A percentile compares a stretch with the other conserved stretches of the same genome.
These are phyloP conservation scores for Lepilemur ruficaudatus DNA, from an alignment of 2,797 vertebrate species.

Conservation along the genomic window DNA sequence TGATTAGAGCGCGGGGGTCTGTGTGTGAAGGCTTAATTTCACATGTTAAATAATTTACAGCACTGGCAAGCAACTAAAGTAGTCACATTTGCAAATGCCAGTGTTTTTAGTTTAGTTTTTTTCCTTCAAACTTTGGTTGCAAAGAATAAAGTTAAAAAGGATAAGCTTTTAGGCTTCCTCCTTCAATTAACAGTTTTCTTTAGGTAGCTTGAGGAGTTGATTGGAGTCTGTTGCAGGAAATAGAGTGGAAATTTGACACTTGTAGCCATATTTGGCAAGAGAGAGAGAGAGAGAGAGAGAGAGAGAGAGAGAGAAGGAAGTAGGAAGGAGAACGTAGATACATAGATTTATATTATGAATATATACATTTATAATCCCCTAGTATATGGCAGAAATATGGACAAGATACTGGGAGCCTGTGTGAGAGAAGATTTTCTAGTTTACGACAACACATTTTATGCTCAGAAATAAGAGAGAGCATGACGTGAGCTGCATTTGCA, in stretches of 20 bases:
- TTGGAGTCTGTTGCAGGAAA: neutral
- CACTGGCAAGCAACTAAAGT: neutral
- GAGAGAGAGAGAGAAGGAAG: neutral
- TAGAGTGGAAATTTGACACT: neutral
- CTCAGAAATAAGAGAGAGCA: neutral
- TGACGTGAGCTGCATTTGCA: fast-evolving
- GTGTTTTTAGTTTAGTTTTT: neutral
- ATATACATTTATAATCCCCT: fast-evolving
- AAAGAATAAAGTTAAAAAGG: neutral
- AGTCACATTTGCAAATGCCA: neutral
- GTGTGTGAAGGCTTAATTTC: neutral
- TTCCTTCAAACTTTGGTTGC: neutral
- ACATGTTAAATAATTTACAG: neutral
- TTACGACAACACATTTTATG: neutral
- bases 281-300: neutral
- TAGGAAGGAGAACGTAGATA: neutral
- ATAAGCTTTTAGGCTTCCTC: neutral
- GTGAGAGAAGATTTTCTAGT: neutral
- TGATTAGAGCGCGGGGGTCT: neutral
- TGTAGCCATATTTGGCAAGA: too few relatives aligned
- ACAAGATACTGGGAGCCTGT: neutral
- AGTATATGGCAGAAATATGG: neutral
- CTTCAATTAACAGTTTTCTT: neutral
- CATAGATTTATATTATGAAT: neutral
- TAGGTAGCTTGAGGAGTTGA: neutral